phyloP scores from a whole-genome alignment of 2,888 invertebrate species.

The Sesamia inferens region DNA sequence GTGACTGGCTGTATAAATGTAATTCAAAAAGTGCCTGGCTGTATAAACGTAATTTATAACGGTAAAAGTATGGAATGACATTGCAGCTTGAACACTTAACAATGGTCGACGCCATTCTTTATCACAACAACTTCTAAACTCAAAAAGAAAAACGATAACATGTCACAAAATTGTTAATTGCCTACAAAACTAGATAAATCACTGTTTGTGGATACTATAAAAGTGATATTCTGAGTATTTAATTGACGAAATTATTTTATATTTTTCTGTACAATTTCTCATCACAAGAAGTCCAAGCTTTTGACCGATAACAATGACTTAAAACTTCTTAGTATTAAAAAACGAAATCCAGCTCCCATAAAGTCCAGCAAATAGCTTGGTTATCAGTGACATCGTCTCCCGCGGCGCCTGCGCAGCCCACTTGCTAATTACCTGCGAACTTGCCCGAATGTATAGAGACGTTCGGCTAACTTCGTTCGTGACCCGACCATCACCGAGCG shows the following conservation, averaged over 20 bases:
- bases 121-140: background rate
- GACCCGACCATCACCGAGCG: constrained; percentile 60
- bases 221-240: background rate
- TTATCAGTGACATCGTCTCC: constrained; percentile 57
- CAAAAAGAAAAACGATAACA: background rate
- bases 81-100: background rate
- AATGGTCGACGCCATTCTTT: background rate
- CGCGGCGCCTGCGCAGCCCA: constrained; percentile 69
- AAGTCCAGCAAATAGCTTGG: constrained; percentile 56
- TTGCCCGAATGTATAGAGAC: constrained; percentile 56
- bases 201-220: too few relatives aligned
- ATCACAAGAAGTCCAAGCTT: background rate
- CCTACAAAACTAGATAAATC: background rate
- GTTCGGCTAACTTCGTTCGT: constrained; percentile 64
- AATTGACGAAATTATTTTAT: background rate
- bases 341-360: constrained; percentile 43
- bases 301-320: background rate
- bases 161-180: background rate
- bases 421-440: constrained; percentile 72
- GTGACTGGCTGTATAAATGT: background rate
- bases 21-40: background rate
- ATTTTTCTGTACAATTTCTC: background rate
- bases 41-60: background rate
- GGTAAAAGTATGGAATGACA: background rate
- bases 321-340: constrained; percentile 36